Conservation (phyloP, 2,888 invertebrate species). For the Caenorhabditis sp. region DNA sequence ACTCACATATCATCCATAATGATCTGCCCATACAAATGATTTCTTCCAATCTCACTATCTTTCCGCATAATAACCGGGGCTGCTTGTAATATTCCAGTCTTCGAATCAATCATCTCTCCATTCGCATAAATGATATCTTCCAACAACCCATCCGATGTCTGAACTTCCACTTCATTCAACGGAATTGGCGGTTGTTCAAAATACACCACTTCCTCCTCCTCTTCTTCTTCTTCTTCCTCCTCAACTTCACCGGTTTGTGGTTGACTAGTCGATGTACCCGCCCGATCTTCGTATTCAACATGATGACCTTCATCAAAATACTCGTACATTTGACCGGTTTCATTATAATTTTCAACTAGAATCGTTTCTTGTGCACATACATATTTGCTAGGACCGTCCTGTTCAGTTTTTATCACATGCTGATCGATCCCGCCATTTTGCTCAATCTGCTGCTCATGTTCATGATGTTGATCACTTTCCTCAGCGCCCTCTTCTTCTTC, state of each 20-base stretch:
- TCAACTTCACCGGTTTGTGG: background rate
- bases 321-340: conserved; percentile 1
- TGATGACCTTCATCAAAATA: background rate
- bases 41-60: background rate
- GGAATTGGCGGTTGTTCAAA: conserved; percentile 3
- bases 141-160: conserved; percentile 3
- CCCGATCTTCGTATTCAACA: background rate
- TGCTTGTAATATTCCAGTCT: background rate
- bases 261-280: background rate
- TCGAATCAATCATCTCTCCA: background rate
- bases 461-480: background rate
- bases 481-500: background rate
- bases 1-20: conserved; percentile 28
- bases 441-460: conserved; percentile 1
- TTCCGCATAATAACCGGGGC: background rate
- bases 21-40: conserved; percentile 26
- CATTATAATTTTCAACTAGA: background rate
- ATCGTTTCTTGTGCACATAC: background rate
- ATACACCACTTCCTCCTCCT: background rate
- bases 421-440: background rate
- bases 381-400: background rate
- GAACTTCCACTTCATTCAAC: conserved; percentile 9
- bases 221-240: background rate
- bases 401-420: background rate
- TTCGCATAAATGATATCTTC: conserved; percentile 2